A percentile compares a stretch with the other conserved stretches of the same genome.
These are phyloP conservation scores for Mormyrops boulengeri DNA, from an alignment of 2,797 vertebrate species.

Conservation along the genomic window DNA sequence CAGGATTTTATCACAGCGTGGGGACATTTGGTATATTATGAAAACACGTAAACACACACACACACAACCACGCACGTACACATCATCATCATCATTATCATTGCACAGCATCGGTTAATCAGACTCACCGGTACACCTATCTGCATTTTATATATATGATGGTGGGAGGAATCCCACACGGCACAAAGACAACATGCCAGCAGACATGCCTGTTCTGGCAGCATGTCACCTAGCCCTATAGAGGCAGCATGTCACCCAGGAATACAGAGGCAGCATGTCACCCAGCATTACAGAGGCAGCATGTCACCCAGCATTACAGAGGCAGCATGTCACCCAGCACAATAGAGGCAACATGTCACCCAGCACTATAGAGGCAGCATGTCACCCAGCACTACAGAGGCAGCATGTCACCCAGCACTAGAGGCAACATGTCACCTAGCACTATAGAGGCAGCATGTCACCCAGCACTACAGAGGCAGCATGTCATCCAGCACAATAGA, in stretches of 20 bases:
- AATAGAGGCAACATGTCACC: too few species aligned
- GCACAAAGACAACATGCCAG: not conserved
- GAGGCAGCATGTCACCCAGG: not conserved
- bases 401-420: not conserved
- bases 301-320: too few species aligned
- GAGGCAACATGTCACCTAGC: too few species aligned
- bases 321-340: too few species aligned
- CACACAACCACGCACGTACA: not conserved
- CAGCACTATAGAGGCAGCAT: not conserved
- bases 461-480: not conserved
- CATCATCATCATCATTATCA: not conserved
- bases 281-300: not conserved
- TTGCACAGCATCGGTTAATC: not conserved
- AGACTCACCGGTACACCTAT: not conserved
- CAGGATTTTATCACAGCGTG: too few species aligned
- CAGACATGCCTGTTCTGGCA: not conserved
- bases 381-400: too few species aligned
- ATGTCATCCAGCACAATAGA: too few species aligned
- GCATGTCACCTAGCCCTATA: not conserved
- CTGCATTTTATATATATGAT: not conserved
- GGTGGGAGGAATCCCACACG: not conserved
- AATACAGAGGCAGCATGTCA: not conserved
- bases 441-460: not conserved
- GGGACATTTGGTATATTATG: too few species aligned
- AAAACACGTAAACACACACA: not conserved